Evolutionary conservation across 2,797 vertebrate species (phyloP).

Genomic region (Discoglossus pictus): DNA sequence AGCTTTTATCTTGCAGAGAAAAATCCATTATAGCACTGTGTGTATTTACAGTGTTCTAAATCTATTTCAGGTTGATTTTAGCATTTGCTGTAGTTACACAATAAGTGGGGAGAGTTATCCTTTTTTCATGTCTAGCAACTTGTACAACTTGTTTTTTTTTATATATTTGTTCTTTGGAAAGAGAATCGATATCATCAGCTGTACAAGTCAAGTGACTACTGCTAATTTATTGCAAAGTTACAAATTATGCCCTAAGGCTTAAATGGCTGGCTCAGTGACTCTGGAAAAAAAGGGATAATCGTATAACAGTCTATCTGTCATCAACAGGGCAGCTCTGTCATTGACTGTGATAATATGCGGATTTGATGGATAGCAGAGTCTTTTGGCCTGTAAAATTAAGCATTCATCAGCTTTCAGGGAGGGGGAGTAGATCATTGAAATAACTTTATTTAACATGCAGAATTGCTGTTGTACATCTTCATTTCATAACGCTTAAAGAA

Average conservation of each 20-base stretch:
- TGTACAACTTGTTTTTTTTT: too few species aligned
- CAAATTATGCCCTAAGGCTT: constrained; percentile 67
- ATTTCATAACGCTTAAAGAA: constrained; percentile 98
- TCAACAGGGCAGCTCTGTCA: constrained; percentile 83
- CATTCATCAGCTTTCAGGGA: constrained; percentile 79
- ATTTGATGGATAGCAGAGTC: constrained; percentile 84
- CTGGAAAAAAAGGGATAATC: constrained; percentile 81
- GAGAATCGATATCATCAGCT: constrained; percentile 79
- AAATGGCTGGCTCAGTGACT: constrained; percentile 67
- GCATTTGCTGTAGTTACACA: background rate
- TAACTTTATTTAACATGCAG: constrained; percentile 88
- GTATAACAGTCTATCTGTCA: constrained; percentile 91
- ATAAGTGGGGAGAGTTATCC: constrained; percentile 44
- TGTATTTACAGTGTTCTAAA: constrained; percentile 72
- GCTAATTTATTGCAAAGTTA: constrained; percentile 85
- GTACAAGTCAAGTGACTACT: constrained; percentile 70
- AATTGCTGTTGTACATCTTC: constrained; percentile 90
- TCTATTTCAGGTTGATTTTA: constrained; percentile 68
- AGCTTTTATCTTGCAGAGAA: constrained; percentile 77
- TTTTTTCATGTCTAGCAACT: constrained; percentile 28
- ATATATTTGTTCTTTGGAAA: constrained; percentile 54
- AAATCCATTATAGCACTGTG: constrained; percentile 75
- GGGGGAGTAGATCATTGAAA: constrained; percentile 87
- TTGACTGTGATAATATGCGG: constrained; percentile 87
- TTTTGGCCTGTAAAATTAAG: constrained; percentile 74